Percentiles rank a stretch among this genome's conserved stretches.
phyloP scores from a whole-genome alignment of 2,888 invertebrate species.

The Leptopilina syphax region DNA sequence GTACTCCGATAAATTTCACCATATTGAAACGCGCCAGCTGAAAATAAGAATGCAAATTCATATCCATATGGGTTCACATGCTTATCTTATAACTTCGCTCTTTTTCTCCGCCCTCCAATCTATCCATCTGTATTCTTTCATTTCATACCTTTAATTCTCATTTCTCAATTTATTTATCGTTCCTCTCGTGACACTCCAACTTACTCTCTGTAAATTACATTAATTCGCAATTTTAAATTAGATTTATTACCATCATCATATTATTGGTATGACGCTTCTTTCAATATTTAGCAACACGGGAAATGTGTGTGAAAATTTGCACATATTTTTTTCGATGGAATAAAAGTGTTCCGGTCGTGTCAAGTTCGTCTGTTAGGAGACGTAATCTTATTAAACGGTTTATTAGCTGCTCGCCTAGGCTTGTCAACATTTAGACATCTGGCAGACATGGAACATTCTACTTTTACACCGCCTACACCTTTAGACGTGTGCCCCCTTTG shows the following conservation, averaged over 20 bases:
- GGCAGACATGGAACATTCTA: slow-evolving; percentile 74
- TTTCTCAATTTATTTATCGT: slow-evolving; percentile 9
- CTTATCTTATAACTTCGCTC: neutral
- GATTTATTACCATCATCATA: neutral
- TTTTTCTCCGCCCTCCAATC: slow-evolving; percentile 14
- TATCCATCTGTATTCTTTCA: slow-evolving; percentile 32
- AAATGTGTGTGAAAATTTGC: no score
- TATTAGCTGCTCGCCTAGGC: slow-evolving; percentile 74
- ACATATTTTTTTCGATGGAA: slow-evolving; percentile 58
- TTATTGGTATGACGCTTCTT: no score
- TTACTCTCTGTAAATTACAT: neutral
- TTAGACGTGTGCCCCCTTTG: slow-evolving; percentile 56
- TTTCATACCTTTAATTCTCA: slow-evolving; percentile 14
- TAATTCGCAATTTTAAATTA: neutral
- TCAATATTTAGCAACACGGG: no score
- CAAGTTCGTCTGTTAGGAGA: slow-evolving; percentile 71
- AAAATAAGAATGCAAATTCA: slow-evolving; percentile 70
- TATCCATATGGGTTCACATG: slow-evolving; percentile 19
- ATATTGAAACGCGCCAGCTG: slow-evolving; percentile 65
- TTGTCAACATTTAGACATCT: slow-evolving; percentile 76
- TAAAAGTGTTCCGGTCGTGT: slow-evolving; percentile 72
- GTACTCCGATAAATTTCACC: slow-evolving; percentile 72
- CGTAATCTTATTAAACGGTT: slow-evolving; percentile 76
- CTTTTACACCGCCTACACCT: slow-evolving; percentile 66
- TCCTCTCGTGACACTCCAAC: neutral